Conservation (phyloP, 2,888 invertebrate species). For the Sclerodermus sp. region DNA sequence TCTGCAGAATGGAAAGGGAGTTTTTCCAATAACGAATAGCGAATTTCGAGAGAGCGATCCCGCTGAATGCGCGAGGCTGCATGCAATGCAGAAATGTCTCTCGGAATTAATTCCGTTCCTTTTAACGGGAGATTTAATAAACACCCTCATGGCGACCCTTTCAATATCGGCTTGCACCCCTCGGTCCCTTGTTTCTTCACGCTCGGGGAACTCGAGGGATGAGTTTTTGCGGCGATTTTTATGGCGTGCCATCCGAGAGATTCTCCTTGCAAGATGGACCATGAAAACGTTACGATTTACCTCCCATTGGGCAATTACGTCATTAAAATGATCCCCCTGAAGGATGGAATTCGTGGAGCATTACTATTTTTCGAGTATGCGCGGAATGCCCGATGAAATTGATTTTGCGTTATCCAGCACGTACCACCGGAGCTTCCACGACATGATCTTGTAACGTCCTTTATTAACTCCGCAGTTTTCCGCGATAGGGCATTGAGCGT, state of each 20-base stretch:
- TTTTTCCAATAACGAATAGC: background rate
- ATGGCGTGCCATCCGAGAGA: conserved; percentile 15
- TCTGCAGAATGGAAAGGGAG: background rate
- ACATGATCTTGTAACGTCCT: too few species aligned
- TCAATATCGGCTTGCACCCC: conserved; percentile 19
- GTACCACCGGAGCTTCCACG: too few species aligned
- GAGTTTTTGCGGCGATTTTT: conserved; percentile 27
- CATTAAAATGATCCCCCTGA: conserved; percentile 25
- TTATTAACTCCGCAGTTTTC: too few species aligned
- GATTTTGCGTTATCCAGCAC: conserved; percentile 6
- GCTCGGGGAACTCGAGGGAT: too few species aligned
- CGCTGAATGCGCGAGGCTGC: background rate
- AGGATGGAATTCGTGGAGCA: too few species aligned
- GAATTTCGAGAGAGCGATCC: background rate
- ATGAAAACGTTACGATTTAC: conserved; percentile 32
- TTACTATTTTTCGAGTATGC: conserved; percentile 20
- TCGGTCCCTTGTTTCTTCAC: conserved; percentile 13
- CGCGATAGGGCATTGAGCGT: too few species aligned
- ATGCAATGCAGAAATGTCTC: conserved; percentile 16
- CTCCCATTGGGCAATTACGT: conserved; percentile 30
- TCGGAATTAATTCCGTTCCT: conserved; percentile 32
- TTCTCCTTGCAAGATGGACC: conserved; percentile 30
- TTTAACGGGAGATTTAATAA: conserved; percentile 36
- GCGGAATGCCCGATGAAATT: conserved; percentile 29
- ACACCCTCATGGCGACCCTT: conserved; percentile 24